Conservation (phyloP, 2,797 vertebrate genomes). For the Xiphophorus birchmanni region DNA sequence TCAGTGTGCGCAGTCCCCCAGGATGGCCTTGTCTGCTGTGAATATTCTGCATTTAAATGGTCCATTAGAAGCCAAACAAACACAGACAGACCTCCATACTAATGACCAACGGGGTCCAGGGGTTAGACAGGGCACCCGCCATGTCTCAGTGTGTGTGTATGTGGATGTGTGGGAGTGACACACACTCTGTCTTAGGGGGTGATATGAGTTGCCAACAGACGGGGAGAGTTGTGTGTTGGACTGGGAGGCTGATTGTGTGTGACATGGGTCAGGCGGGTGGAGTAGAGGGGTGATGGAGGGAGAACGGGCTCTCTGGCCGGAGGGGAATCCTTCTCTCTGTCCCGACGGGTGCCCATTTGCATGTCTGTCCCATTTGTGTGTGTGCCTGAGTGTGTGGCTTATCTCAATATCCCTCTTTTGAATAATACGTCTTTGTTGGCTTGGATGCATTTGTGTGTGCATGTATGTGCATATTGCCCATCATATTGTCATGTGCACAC, state of each 20-base stretch:
- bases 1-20: constrained; percentile 63
- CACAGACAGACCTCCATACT: constrained; percentile 80
- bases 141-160: constrained; percentile 46
- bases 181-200: constrained; percentile 20
- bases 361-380: constrained; percentile 63
- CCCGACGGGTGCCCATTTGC: constrained; percentile 69
- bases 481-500: constrained; percentile 55
- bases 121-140: constrained; percentile 67
- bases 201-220: constrained; percentile 45
- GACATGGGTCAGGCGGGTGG: constrained; percentile 74
- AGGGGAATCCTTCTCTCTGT: constrained; percentile 64
- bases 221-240: constrained; percentile 46
- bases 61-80: constrained; percentile 84
- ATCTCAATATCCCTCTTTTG: constrained; percentile 56
- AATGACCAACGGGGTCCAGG: constrained; percentile 79
- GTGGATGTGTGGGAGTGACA: constrained; percentile 41
- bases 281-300: constrained; percentile 45
- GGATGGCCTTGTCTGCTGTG: constrained; percentile 78
- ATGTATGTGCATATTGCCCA: constrained; percentile 62
- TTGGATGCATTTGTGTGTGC: constrained; percentile 52
- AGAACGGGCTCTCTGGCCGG: constrained; percentile 70
- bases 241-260: constrained; percentile 70
- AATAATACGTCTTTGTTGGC: constrained; percentile 65
- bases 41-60: constrained; percentile 85
- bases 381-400: constrained; percentile 55